Evolutionary conservation across 2,113 vertebrate genomes (phyloP).

Genomic region (Hippocampus barbouri): DNA sequence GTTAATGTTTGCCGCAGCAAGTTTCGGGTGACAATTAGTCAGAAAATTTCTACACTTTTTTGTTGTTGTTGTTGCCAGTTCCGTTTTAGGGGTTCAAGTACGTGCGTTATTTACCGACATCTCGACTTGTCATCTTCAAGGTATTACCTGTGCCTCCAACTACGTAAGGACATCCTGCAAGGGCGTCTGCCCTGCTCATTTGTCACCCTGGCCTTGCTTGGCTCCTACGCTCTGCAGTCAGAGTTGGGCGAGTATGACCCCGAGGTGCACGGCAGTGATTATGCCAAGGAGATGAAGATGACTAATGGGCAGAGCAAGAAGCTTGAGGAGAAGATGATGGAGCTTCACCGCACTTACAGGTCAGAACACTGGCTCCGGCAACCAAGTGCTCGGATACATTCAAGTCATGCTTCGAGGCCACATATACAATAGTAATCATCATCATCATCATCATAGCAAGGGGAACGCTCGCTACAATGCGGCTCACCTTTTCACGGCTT

Average conservation of each 20-base stretch:
- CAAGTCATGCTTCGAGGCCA: not conserved
- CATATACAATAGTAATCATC: too few species aligned
- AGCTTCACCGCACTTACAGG: slow-evolving; percentile 94
- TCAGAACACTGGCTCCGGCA: slow-evolving; percentile 34
- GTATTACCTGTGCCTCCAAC: slow-evolving; percentile 88
- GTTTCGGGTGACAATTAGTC: too few species aligned
- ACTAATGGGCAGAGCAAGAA: slow-evolving; percentile 91
- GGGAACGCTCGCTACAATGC: too few species aligned
- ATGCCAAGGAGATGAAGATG: slow-evolving; percentile 86
- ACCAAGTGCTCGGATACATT: not conserved
- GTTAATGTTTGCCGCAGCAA: too few species aligned
- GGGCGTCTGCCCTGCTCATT: slow-evolving; percentile 93
- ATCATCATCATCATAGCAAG: too few species aligned
- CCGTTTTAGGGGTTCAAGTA: not conserved
- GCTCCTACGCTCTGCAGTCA: slow-evolving; percentile 94
- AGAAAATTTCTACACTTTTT: not conserved
- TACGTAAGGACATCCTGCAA: slow-evolving; percentile 87
- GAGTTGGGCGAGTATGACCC: slow-evolving; percentile 93
- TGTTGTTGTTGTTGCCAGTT: not conserved
- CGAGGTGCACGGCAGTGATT: slow-evolving; percentile 81
- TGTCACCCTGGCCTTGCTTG: slow-evolving; percentile 89
- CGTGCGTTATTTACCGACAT: not conserved
- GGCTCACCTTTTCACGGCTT: too few species aligned
- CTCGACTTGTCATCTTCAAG: slow-evolving; percentile 26
- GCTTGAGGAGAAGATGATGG: slow-evolving; percentile 93